Base-by-base conservation (phyloP, 37 sponge, comb jelly and placozoan species). In the Aphrocallistes beatrix region DNA sequence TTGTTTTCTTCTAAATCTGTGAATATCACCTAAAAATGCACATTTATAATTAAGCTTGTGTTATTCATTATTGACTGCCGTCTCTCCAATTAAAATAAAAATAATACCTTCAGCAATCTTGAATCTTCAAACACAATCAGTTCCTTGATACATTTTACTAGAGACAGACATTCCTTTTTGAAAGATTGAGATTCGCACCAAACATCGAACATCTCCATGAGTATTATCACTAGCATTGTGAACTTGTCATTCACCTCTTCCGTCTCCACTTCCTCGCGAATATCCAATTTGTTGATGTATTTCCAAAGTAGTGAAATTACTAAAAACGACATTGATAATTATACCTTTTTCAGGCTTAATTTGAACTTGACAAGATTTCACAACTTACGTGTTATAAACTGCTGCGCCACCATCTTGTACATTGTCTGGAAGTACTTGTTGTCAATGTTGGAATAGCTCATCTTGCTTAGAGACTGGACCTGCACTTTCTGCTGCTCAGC, bases 131-230 rank as follows among this genome's bases (percentile, higher is more conserved):
- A 60, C n/a, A 60, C 75, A 6, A 60, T 60, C n/a, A 60, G 21
- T 32, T 60, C 75, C 34, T 60, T 60, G 34, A 60, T 60, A 6
- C 25, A 60, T 30, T 60, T 60, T 13, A 60, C 75, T 3, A 60
- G 75, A 13, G 28, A 25, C 34, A 60, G 34, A 60, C 75, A 60
- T 13, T 60, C 75, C 21, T 3, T 60, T 30, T 60, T 60, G 75
- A 60, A 60, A 60, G 75, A 60, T 60, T 60, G 75, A 28, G 75
- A 60, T 30, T 60, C 75, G 34, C 75, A 60, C 75, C 75, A 60
- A 32, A 60, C n/a, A 13, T 21, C 75, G 75, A 60, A 60, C n/a
- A 60, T 60, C 21, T 60, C 75, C 75, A 60, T 60, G 8, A 60
- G 75, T 3, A 60, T 60, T 32, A 60, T 60, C 3, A 60, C 28